Evolutionary conservation across 2,113 vertebrate genomes (phyloP), one percentile per base, ranked within the genome.

Genomic region (Ictidomys tridecemlineatus): DNA sequence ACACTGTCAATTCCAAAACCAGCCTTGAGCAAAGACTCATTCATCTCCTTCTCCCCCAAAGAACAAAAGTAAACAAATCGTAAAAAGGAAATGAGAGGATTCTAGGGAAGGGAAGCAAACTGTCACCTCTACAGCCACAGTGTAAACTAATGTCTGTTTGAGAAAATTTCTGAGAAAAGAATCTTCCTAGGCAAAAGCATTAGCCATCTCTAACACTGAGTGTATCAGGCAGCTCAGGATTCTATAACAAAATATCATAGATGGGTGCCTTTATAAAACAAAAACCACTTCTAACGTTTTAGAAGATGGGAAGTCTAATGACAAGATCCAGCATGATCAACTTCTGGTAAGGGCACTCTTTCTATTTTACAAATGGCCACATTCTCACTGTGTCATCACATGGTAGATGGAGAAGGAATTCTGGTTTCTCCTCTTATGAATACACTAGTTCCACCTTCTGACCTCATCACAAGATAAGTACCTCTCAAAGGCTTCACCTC

Each of bases 91-190:
- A 37, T 6, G 12, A 65, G 9, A 85, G 9, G 53, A 34, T 34
- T 79, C 34, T 53, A 32, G 9, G 79, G 28, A 26, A 51, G 42
- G 11, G 28, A 67, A 65, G 37, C 1, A 79, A 61, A 34, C 18
- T 61, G 24, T n/a, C 32, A 2, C 0, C 8, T 2, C 20, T 30
- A 85, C 3, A 20, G 45, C 22, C 30, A 1, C 24, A 24, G n/a
- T n/a, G n/a, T 79, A 28, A 32, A 72, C 13, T 26, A 24, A 9
- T 30, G 8, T n/a, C 34, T 37, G 0, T 22, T 26, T 37, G 72
- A 67, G 42, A 63, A 63, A 63, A 0, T 20, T 42, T 45, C n/a
- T 63, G 10, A 45, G 10, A 61, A 48, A 65, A 73, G 37, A 24
- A 24, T 12, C 17, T 65, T 56, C 32, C 26, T 20, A 7, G 10